A percentile compares a stretch with the other conserved stretches of the same genome.
Conservation (phyloP, 2,113 vertebrate species). For the Pituophis catenifer region DNA sequence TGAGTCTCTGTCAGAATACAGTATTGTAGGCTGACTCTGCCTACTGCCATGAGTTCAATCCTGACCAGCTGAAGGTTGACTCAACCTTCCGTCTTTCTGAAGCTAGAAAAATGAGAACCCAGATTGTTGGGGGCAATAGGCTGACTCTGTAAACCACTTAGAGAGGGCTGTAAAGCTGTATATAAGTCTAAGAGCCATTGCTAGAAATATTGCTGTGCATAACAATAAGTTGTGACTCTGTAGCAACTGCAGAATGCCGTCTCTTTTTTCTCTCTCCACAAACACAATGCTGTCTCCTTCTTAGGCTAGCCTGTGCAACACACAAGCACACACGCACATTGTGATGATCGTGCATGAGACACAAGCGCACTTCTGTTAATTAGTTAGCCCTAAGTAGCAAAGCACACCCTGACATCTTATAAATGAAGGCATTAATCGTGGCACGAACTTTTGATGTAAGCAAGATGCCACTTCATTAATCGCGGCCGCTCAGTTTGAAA, state of each 20-base stretch:
- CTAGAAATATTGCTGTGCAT: neutral
- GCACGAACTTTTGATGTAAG: neutral
- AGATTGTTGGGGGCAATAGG: no score
- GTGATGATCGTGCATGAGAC: neutral
- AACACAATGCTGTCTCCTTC: neutral
- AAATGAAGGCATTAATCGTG: neutral
- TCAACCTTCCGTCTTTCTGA: no score
- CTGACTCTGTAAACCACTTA: no score
- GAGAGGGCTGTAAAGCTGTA: no score
- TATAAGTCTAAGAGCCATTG: no score
- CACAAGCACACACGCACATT: neutral
- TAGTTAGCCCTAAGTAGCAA: neutral
- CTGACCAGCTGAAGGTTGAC: no score
- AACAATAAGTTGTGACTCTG: neutral
- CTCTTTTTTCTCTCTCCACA: neutral
- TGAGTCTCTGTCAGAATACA: no score
- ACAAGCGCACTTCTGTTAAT: neutral
- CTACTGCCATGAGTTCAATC: no score
- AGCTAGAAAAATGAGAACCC: no score
- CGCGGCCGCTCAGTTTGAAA: neutral
- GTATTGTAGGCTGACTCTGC: no score
- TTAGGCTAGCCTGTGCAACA: neutral
- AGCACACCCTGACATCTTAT: neutral
- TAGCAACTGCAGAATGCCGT: neutral
- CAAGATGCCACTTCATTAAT: neutral